Base-by-base conservation (phyloP, 2,797 vertebrate species). In the Karalla daura region DNA sequence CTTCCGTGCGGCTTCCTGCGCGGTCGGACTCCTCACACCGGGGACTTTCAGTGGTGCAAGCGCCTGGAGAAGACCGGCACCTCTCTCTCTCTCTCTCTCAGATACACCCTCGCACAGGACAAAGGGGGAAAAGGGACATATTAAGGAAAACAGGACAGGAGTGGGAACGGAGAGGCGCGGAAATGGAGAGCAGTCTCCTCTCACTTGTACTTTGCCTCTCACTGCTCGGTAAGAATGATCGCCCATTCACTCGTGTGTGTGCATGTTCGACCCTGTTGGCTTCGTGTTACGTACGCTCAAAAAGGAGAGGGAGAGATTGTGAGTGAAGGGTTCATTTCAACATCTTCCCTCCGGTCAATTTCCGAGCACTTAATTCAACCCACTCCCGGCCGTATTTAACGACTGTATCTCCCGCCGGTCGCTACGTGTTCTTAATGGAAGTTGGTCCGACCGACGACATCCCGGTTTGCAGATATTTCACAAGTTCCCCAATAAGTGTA, bases 161-260 rank as follows among this genome's bases (percentile, higher is more conserved):
- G 40, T 33, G 41, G 40, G 67, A 14, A 33, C 36, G 30, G 11
- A 56, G n/a, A 59, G 30, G 35, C 25, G 43, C 11, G 53, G 60
- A 50, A 9, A 86, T 86, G 83, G 67, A 76, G 11, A 63, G 11
- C 0, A 20, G 53, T 32, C 21, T 83, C n/a, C 18, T 80, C 35
- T 10, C 41, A 0, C 17, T 87, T 9, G 43, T 37, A 7, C 65
- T 79, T 7, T 54, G 69, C 40, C 1, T 87, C n/a, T 36, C 70
- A 3, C 45, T 67, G 62, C 17, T 89, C 37, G 89, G 89, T 91
- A 88, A 87, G 89, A 69, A 11, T 76, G 23, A 53, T 51, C 20
- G 77, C 64, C 71, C 60, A 84, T 84, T 75, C 86, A 84, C 78
- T 86, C 71, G 5, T 6, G 28, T 59, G 14, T 32, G 47, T 63